Conservation (phyloP, 2,888 invertebrate species). For the Acanthoscelides obtectus region DNA sequence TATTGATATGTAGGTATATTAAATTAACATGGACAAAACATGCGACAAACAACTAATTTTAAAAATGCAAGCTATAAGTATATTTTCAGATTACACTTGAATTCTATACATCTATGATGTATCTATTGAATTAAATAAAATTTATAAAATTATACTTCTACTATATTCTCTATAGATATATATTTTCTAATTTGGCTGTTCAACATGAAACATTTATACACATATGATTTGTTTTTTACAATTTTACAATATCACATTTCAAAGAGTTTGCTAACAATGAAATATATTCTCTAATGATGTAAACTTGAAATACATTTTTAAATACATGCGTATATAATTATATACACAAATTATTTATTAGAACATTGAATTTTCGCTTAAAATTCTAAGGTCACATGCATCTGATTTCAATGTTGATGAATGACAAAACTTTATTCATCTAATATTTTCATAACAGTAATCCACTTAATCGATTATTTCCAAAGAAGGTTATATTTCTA, state of each 20-base stretch:
- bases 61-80: not conserved
- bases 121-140: not conserved
- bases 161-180: not conserved
- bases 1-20: not conserved
- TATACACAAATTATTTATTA: not conserved
- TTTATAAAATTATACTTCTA: not conserved
- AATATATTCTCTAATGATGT: constrained; percentile 14
- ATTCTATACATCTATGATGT: not conserved
- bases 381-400: too few species aligned
- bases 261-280: constrained; percentile 23
- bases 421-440: too few species aligned
- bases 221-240: constrained; percentile 18
- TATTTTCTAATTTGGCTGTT: constrained; percentile 3
- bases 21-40: not conserved
- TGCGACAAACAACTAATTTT: not conserved
- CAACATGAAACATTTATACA: constrained; percentile 31
- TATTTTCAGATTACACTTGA: not conserved
- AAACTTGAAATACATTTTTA: not conserved
- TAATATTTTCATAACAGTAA: too few species aligned
- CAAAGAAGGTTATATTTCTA: too few species aligned
- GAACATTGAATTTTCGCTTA: not conserved
- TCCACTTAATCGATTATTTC: too few species aligned
- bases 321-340: not conserved
- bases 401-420: too few species aligned
- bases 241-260: constrained; percentile 30